Evolutionary conservation across 1,140 invertebrate genomes (phyloP), one percentile per base, ranked within the genome.

Genomic region (Ephestia elutella): DNA sequence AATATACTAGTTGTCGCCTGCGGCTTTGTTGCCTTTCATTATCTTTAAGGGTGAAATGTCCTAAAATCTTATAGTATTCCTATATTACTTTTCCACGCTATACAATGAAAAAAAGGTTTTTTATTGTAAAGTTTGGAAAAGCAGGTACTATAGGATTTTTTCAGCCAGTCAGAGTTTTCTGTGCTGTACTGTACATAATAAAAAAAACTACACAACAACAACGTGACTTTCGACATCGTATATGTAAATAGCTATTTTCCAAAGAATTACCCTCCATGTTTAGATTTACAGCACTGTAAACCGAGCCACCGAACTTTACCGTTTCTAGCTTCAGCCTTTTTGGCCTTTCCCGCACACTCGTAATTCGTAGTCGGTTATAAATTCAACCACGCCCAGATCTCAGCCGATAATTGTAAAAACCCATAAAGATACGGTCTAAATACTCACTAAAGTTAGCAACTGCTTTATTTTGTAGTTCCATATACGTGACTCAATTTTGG

Each of bases 291-390:
- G 15, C 38, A 15, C n/a, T 44, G 38, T 44, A 44, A 44, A 44
- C 38, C 10, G 15, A 44, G 38, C 38, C 38, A 44, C 38, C 38
- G 38, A 44, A 44, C 38, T 44, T 44, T 44, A 44, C 38, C 38
- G 15, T 44, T 2, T 17, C 38, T 44, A 17, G 38, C 38, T 44
- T 15, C 15, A 44, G 38, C 38, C 38, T 15, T 44, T 66, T 60
- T 62, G 56, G 51, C 61, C 60, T 60, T 67, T 44, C 30, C 30
- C 62, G 21, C 21, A 35, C 32, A 44, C 38, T 44, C 51, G 51
- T 54, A 65, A 70, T 44, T 44, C 38, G 62, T 75, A 73, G 63
- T 66, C 59, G 57, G 64, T 65, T 65, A 66, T 73, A 75, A 72
- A 75, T 75, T 70, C 49, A 56, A 38, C 57, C 66, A 68, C 64